Evolutionary conservation across 2,797 vertebrate species (phyloP).

Genomic region (Meda fulgida): DNA sequence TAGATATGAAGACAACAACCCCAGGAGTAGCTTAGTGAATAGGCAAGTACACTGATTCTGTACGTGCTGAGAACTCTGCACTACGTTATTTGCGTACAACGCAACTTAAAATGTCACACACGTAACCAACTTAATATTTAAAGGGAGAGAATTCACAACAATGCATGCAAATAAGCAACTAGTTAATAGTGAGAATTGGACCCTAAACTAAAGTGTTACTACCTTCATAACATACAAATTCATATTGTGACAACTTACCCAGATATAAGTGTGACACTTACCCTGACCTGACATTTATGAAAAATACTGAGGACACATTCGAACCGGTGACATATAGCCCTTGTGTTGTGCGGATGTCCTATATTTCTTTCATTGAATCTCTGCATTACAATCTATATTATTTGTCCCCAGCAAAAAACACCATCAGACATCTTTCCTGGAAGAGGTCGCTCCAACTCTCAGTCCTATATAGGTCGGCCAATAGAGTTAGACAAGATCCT

Average conservation of each 20-base stretch:
- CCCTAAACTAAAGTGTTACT: no score
- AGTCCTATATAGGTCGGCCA: conserved; percentile 91
- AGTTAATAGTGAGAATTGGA: no score
- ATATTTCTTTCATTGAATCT: not conserved
- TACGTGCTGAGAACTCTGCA: no score
- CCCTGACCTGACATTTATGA: no score
- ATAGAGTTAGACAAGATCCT: conserved; percentile 95
- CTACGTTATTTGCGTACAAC: no score
- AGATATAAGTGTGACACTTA: not conserved
- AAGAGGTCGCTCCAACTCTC: conserved; percentile 90
- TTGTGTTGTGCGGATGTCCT: not conserved
- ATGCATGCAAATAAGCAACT: no score
- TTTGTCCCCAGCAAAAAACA: conserved; percentile 83
- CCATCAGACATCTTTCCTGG: conserved; percentile 87
- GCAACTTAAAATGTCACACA: no score
- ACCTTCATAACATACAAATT: not conserved
- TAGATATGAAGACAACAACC: no score
- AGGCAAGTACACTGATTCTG: no score
- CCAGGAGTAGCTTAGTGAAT: no score
- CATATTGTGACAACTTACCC: not conserved
- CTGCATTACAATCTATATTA: not conserved
- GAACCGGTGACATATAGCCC: not conserved
- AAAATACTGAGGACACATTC: not conserved
- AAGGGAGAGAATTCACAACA: no score
- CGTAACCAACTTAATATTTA: no score